Conservation (phyloP, 2,797 vertebrate genomes). For the Iguana delicatissima region DNA sequence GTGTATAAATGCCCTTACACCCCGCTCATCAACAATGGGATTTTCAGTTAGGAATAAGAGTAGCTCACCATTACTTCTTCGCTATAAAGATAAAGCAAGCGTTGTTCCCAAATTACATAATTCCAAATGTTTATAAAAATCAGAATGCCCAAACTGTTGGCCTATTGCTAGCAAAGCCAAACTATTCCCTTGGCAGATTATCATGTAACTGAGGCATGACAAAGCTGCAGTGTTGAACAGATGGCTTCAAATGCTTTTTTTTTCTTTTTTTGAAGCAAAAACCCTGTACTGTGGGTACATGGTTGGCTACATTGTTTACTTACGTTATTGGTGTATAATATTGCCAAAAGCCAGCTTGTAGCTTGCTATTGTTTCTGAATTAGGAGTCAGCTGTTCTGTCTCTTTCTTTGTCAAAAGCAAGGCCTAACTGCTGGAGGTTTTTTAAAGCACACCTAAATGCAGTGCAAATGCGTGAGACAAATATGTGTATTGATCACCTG, state of each 20-base stretch:
- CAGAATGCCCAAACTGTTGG: constrained; percentile 10
- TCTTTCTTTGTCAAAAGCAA: neutral
- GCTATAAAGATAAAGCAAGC: neutral
- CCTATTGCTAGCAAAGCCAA: neutral
- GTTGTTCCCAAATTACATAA: constrained; percentile 39
- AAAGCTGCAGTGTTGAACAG: constrained; percentile 8
- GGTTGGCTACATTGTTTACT: neutral
- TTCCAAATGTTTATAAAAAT: constrained; percentile 21
- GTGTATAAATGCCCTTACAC: neutral
- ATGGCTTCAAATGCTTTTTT: neutral
- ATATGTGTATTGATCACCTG: constrained; percentile 33
- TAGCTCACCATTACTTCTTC: neutral
- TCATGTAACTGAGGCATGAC: neutral
- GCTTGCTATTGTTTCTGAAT: neutral
- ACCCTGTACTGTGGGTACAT: neutral
- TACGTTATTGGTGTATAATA: neutral
- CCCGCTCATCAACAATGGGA: constrained; percentile 8
- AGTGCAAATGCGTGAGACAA: constrained; percentile 31
- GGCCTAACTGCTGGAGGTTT: constrained; percentile 25
- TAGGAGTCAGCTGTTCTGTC: constrained; percentile 24
- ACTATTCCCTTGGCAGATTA: neutral
- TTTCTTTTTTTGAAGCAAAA: neutral
- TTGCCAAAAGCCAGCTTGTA: constrained; percentile 8
- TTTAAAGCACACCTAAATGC: constrained; percentile 28
- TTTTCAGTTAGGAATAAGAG: constrained; percentile 13